Percentiles rank a stretch among this genome's conserved stretches.
Evolutionary conservation across 2,888 invertebrate genomes (phyloP).

Genomic region (Laspeyria flexula): DNA sequence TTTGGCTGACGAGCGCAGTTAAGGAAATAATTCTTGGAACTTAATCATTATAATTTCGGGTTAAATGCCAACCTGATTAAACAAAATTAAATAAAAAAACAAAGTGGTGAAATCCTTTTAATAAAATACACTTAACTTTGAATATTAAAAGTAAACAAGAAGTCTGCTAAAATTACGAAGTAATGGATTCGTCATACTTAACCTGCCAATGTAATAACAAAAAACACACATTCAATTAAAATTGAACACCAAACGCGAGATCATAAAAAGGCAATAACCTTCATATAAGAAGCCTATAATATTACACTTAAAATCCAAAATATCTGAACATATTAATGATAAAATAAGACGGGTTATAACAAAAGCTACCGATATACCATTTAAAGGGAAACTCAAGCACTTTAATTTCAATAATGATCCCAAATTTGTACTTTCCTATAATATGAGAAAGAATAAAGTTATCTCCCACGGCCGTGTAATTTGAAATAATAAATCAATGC

Average conservation of each 20-base stretch:
- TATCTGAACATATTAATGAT: neutral
- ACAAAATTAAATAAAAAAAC: neutral
- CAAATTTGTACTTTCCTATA: conserved; percentile 36
- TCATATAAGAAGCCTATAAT: neutral
- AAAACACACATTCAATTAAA: neutral
- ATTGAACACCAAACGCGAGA: neutral
- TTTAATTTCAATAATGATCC: conserved; percentile 22
- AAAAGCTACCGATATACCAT: conserved; percentile 11
- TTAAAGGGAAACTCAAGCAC: conserved; percentile 24
- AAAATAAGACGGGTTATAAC: neutral
- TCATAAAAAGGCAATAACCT: neutral
- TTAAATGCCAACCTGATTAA: neutral
- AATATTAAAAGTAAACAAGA: neutral
- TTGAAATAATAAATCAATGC: conserved; percentile 57
- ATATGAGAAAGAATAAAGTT: conserved; percentile 40
- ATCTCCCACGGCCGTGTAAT: conserved; percentile 49
- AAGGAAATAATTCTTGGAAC: neutral
- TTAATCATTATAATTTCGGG: neutral
- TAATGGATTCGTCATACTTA: neutral
- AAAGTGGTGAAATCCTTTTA: neutral
- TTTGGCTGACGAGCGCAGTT: neutral
- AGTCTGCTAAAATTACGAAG: neutral
- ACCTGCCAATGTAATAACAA: neutral
- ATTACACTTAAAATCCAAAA: neutral
- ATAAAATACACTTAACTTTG: neutral